Percentiles rank a stretch among this genome's conserved stretches.
These are phyloP conservation scores for Porites lutea DNA, from an alignment of 64 coral and sea anemone genomes.

Conservation along the genomic window DNA sequence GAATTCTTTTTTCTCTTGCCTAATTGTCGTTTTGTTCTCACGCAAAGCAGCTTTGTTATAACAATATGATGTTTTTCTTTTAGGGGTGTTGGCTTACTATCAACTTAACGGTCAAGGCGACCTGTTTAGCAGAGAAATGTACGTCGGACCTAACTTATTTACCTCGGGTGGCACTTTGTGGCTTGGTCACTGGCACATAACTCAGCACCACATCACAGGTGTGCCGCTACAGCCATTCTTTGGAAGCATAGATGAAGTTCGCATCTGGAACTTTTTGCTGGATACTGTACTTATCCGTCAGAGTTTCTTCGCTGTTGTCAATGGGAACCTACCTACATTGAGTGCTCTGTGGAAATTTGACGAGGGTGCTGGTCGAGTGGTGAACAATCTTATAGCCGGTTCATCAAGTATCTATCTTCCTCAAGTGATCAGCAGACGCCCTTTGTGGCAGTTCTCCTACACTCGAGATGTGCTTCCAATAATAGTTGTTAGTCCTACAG, in stretches of 20 bases:
- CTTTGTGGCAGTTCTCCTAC: conserved; percentile 90
- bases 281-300: conserved; percentile 80
- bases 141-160: conserved; percentile 67
- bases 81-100: conserved; percentile 78
- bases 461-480: conserved; percentile 52
- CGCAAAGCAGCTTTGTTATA: neutral
- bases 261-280: conserved; percentile 78
- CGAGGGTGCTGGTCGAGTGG: conserved; percentile 78
- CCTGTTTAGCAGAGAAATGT: conserved; percentile 69
- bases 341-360: conserved; percentile 92
- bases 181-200: conserved; percentile 92
- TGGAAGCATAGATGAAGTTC: conserved; percentile 90
- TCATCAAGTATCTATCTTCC: conserved; percentile 70
- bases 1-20: too few relatives aligned
- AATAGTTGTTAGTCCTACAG: conserved; percentile 7
- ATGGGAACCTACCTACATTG: conserved; percentile 46
- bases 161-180: conserved; percentile 72
- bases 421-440: conserved; percentile 64
- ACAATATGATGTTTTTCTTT: neutral
- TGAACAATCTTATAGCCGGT: conserved; percentile 49
- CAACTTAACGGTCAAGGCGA: conserved; percentile 59
- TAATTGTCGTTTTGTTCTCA: too few relatives aligned
- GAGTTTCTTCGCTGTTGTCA: conserved; percentile 77
- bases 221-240: conserved; percentile 81
- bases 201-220: conserved; percentile 59